These are phyloP conservation scores for Callitettix versicolor DNA, from an alignment of 1,140 invertebrate genomes.

Conservation along the genomic window DNA sequence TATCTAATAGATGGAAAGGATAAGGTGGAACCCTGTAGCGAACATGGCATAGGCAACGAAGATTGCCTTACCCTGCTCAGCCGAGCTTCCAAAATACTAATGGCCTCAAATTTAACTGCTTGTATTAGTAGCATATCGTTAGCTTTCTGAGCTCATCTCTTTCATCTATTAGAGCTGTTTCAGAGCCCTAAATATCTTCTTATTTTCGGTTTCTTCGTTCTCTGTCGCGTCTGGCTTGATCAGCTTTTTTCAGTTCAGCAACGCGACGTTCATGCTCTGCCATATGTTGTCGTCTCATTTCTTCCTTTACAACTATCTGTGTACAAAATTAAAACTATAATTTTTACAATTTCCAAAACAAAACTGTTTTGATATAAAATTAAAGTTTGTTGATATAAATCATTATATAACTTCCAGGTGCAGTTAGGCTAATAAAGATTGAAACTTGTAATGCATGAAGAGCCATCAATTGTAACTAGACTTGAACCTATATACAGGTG, in stretches of 20 bases:
- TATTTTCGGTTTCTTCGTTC: slow-evolving; percentile 15
- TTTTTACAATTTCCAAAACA: too few relatives aligned
- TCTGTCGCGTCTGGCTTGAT: slow-evolving; percentile 21
- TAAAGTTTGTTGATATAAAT: not conserved
- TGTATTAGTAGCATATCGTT: not conserved
- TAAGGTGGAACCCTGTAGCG: not conserved
- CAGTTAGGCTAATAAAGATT: too few relatives aligned
- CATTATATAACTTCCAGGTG: too few relatives aligned
- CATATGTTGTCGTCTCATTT: slow-evolving; percentile 72
- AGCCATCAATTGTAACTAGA: too few relatives aligned
- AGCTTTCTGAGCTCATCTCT: slow-evolving; percentile 4
- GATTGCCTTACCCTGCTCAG: slow-evolving; percentile 6
- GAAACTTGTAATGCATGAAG: too few relatives aligned
- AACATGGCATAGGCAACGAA: too few relatives aligned
- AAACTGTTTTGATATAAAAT: not conserved
- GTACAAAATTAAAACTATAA: too few relatives aligned
- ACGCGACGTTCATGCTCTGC: slow-evolving; percentile 68
- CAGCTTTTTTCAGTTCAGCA: slow-evolving; percentile 48
- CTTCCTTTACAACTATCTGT: slow-evolving; percentile 78
- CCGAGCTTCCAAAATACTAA: not conserved
- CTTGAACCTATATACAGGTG: too few relatives aligned
- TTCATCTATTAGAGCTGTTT: not conserved
- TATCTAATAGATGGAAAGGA: not conserved
- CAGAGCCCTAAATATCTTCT: not conserved
- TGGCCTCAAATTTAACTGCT: not conserved